Evolutionary conservation across 2,888 invertebrate species (phyloP).

Genomic region (Amphipyra tragopoginis): DNA sequence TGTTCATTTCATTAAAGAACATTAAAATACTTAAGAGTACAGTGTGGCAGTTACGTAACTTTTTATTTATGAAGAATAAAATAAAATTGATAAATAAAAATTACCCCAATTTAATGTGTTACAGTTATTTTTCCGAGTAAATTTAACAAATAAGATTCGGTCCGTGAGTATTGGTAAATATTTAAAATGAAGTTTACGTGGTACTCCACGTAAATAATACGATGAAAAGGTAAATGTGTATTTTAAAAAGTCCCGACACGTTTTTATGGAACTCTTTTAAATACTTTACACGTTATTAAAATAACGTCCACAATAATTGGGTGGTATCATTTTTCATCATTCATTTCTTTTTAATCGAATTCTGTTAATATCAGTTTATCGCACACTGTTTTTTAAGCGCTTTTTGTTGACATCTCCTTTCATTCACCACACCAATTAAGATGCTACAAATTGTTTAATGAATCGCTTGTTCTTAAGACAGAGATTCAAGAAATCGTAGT

Average conservation of each 20-base stretch:
- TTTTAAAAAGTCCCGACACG: constrained; percentile 40
- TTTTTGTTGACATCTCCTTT: constrained; percentile 15
- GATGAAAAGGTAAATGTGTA: constrained; percentile 45
- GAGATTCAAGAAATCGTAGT: no score
- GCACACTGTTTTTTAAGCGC: constrained; percentile 27
- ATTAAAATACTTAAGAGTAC: no score
- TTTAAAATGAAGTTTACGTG: constrained; percentile 32
- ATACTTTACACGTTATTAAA: constrained; percentile 49
- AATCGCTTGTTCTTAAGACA: no score
- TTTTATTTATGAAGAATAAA: neutral
- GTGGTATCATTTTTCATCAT: constrained; percentile 37
- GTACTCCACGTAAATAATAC: constrained; percentile 32
- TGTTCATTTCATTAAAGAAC: no score
- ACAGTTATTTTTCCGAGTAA: neutral
- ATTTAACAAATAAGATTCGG: constrained; percentile 16
- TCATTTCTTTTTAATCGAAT: constrained; percentile 51
- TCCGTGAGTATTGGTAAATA: constrained; percentile 12
- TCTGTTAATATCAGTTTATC: constrained; percentile 46
- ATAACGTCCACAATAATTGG: constrained; percentile 41
- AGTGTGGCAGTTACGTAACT: no score
- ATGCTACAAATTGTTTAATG: no score
- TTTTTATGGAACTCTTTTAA: constrained; percentile 52
- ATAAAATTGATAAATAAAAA: neutral
- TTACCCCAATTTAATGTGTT: neutral
- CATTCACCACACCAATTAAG: constrained; percentile 1